A percentile compares a stretch with the other conserved stretches of the same genome.
phyloP scores from a whole-genome alignment of 1,140 invertebrate genomes.

The Drosophila chauvacae region DNA sequence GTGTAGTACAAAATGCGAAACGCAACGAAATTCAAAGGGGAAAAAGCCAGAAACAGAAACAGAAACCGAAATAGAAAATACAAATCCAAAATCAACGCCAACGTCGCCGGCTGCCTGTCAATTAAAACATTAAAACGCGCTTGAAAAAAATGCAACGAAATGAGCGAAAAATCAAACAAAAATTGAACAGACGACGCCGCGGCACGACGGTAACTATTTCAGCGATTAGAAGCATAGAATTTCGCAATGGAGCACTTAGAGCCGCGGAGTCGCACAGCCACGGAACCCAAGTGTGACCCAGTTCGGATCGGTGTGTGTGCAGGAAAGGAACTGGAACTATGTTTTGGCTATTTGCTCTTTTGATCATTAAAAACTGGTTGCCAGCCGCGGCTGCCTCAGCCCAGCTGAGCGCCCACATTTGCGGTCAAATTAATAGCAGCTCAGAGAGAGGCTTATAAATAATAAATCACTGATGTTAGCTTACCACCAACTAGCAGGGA shows the following conservation, averaged over 20 bases:
- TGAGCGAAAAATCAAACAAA: conserved; percentile 39
- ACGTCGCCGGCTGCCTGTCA: conserved; percentile 64
- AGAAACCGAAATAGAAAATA: conserved; percentile 23
- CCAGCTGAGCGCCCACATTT: conserved; percentile 42
- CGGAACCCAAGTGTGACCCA: conserved; percentile 65
- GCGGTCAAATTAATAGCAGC: conserved; percentile 20
- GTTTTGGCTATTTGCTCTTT: conserved; percentile 63
- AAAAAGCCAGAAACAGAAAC: conserved; percentile 8
- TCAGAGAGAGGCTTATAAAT: background rate
- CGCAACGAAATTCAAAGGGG: conserved; percentile 18
- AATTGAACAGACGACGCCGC: conserved; percentile 45
- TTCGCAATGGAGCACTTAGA: conserved; percentile 80
- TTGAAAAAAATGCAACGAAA: conserved; percentile 65
- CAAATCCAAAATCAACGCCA: conserved; percentile 54
- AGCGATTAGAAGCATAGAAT: conserved; percentile 80
- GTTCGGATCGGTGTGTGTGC: conserved; percentile 59
- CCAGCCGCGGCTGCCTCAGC: conserved; percentile 6
- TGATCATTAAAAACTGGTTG: conserved; percentile 81
- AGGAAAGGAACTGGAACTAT: conserved; percentile 65
- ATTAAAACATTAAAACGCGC: conserved; percentile 80
- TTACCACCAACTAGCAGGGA: background rate
- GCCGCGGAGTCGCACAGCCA: conserved; percentile 28
- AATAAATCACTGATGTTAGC: conserved; percentile 25
- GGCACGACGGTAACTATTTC: conserved; percentile 45
- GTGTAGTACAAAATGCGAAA: conserved; percentile 26